These are phyloP conservation scores for Drosophila cardini DNA, from an alignment of 1,140 invertebrate species.

Conservation along the genomic window DNA sequence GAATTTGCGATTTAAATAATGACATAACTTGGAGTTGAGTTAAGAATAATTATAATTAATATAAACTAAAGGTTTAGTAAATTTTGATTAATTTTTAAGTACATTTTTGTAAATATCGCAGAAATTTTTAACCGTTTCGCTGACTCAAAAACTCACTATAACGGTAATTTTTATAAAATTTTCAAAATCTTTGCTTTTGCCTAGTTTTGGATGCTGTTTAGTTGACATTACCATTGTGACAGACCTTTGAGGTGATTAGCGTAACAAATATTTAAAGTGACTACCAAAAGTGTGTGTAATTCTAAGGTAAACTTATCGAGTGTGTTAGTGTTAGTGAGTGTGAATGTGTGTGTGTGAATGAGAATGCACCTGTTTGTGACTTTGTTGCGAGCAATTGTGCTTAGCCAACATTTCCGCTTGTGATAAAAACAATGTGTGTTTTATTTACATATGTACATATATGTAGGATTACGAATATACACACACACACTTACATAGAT, in stretches of 20 bases:
- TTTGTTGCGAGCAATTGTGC: conserved; percentile 30
- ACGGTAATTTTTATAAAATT: neutral
- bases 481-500: conserved; percentile 1
- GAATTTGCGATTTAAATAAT: conserved; percentile 29
- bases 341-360: conserved; percentile 17
- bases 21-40: conserved; percentile 20
- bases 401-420: conserved; percentile 57
- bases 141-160: neutral
- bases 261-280: conserved; percentile 47
- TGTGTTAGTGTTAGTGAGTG: conserved; percentile 4
- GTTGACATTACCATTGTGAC: conserved; percentile 28
- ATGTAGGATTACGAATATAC: conserved; percentile 25
- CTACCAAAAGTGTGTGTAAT: conserved; percentile 31
- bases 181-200: neutral
- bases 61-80: no score
- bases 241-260: conserved; percentile 29
- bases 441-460: conserved; percentile 18
- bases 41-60: no score
- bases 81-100: no score
- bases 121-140: neutral
- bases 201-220: conserved; percentile 4
- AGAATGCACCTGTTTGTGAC: conserved; percentile 52
- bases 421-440: conserved; percentile 55
- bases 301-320: conserved; percentile 19
- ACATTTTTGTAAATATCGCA: no score